Percentiles rank a stretch among this genome's conserved stretches.
phyloP scores from a whole-genome alignment of 2,113 vertebrate genomes.

The Podarcis muralis region DNA sequence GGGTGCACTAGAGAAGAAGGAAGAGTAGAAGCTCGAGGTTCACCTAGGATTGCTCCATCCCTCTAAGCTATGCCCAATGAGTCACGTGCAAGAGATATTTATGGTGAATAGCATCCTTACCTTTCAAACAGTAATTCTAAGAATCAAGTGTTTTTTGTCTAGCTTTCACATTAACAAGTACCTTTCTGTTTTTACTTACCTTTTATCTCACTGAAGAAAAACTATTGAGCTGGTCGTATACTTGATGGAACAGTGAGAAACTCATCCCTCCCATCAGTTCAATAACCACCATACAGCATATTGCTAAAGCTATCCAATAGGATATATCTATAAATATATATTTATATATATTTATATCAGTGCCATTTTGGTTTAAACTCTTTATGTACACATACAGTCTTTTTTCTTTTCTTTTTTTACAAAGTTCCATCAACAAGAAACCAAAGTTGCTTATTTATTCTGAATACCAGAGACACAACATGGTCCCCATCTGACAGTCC shows the following conservation, averaged over 20 bases:
- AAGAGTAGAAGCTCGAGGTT: neutral
- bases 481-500: conserved; percentile 64
- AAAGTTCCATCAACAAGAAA: conserved; percentile 80
- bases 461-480: conserved; percentile 63
- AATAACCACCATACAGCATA: conserved; percentile 57
- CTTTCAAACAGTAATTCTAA: conserved; percentile 44
- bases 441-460: conserved; percentile 70
- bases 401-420: conserved; percentile 50
- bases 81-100: neutral
- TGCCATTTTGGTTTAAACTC: conserved; percentile 74
- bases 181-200: conserved; percentile 49
- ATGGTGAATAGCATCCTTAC: neutral
- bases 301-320: conserved; percentile 82
- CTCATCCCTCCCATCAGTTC: conserved; percentile 54
- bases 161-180: conserved; percentile 59
- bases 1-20: neutral
- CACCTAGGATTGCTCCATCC: neutral
- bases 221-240: conserved; percentile 49
- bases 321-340: conserved; percentile 64
- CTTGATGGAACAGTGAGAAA: conserved; percentile 38
- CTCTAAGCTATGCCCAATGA: neutral
- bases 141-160: conserved; percentile 47
- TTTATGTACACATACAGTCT: conserved; percentile 75
- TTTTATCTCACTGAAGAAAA: conserved; percentile 49
- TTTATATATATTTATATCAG: conserved; percentile 41